phyloP scores from a whole-genome alignment of 2,888 invertebrate genomes.

The Lathronympha strigana region DNA sequence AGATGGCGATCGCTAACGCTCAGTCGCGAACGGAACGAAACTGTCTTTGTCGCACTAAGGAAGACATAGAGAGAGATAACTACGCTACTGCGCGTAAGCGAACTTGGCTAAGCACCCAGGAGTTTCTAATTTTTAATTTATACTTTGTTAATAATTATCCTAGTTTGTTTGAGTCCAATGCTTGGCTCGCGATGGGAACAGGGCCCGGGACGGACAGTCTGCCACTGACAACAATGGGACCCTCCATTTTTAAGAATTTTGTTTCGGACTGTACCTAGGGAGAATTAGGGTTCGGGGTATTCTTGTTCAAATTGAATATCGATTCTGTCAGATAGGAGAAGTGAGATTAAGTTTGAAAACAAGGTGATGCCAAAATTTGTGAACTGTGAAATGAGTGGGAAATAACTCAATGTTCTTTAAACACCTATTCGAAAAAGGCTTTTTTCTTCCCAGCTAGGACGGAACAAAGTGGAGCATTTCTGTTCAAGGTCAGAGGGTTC shows the following conservation, averaged over 20 bases:
- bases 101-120: too few species aligned
- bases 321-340: neutral
- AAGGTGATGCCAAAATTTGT: neutral
- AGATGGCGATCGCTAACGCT: too few species aligned
- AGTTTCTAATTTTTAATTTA: too few species aligned
- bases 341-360: neutral
- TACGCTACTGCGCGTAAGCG: too few species aligned
- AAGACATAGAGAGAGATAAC: too few species aligned
- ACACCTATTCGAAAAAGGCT: too few species aligned
- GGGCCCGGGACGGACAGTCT: slow-evolving; percentile 27
- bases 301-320: slow-evolving; percentile 16
- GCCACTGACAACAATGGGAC: slow-evolving; percentile 37
- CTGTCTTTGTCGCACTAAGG: too few species aligned
- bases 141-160: neutral
- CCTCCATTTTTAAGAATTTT: slow-evolving; percentile 39
- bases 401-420: neutral
- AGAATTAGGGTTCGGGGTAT: slow-evolving; percentile 18
- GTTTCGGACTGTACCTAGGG: slow-evolving; percentile 37
- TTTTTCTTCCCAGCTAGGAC: too few species aligned
- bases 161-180: neutral
- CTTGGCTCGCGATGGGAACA: neutral
- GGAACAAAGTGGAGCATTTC: too few species aligned
- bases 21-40: too few species aligned
- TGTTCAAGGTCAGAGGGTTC: too few species aligned
- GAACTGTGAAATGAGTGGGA: too few species aligned